phyloP scores from a whole-genome alignment of 2,113 vertebrate species.

The Cranoglanis bouderius region DNA sequence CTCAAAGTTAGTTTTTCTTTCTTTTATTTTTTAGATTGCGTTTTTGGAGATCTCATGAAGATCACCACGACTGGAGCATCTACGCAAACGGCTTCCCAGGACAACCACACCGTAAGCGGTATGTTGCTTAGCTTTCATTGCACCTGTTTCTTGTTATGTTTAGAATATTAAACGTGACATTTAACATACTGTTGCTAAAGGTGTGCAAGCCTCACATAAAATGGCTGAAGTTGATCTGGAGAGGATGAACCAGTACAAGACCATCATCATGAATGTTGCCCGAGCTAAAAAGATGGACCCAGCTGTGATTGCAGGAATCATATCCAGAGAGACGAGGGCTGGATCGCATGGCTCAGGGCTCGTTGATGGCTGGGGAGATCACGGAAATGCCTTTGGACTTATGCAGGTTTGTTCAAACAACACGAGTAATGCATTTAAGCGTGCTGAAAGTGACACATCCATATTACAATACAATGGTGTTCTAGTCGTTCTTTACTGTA shows the following conservation, averaged over 20 bases:
- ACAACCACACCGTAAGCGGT: slow-evolving; percentile 61
- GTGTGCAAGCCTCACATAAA: slow-evolving; percentile 63
- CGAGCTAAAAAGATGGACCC: slow-evolving; percentile 71
- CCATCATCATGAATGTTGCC: slow-evolving; percentile 64
- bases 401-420: slow-evolving; percentile 70
- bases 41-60: slow-evolving; percentile 70
- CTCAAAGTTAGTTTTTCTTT: background rate
- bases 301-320: slow-evolving; percentile 73
- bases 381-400: slow-evolving; percentile 63
- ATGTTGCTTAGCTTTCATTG: slow-evolving; percentile 26
- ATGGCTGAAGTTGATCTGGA: slow-evolving; percentile 66
- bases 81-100: slow-evolving; percentile 58
- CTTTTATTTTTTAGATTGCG: background rate
- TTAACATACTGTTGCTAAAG: slow-evolving; percentile 52
- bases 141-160: background rate
- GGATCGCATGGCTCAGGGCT: slow-evolving; percentile 60
- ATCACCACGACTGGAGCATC: slow-evolving; percentile 68
- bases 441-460: background rate
- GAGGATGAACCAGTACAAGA: slow-evolving; percentile 64
- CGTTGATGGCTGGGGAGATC: slow-evolving; percentile 61
- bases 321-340: slow-evolving; percentile 70
- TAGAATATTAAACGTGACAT: background rate
- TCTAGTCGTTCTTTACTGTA: background rate
- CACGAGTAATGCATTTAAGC: background rate
- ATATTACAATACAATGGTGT: background rate